Percentiles rank a stretch among this genome's conserved stretches.
Conservation (phyloP, 1,140 invertebrate species). For the Augochlora pura region DNA sequence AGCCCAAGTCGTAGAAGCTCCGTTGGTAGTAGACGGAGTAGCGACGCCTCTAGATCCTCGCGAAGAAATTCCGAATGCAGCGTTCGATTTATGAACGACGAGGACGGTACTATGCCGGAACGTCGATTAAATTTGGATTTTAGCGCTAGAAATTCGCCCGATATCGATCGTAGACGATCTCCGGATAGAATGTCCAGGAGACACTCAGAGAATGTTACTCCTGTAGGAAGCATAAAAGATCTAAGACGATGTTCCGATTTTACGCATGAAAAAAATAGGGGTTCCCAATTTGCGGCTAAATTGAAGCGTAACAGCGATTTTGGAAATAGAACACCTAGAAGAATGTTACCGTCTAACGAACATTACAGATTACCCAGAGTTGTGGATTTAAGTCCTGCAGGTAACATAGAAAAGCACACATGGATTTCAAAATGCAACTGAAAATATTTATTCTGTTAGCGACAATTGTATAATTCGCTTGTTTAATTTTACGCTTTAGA, state of each 20-base stretch:
- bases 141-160: conserved; percentile 44
- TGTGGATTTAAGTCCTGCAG: conserved; percentile 70
- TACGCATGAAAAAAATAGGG: conserved; percentile 73
- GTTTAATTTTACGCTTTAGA: conserved; percentile 35
- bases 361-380: conserved; percentile 67
- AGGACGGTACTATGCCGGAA: conserved; percentile 28
- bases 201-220: conserved; percentile 71
- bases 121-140: conserved; percentile 51
- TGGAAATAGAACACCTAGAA: conserved; percentile 71
- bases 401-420: conserved; percentile 51
- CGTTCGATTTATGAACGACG: conserved; percentile 69
- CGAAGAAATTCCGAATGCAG: conserved; percentile 73
- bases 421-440: no score
- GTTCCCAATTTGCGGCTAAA: conserved; percentile 75
- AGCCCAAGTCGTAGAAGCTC: conserved; percentile 75
- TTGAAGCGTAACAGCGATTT: conserved; percentile 76
- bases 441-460: no score
- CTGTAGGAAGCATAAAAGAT: conserved; percentile 67
- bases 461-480: not conserved
- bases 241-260: conserved; percentile 74
- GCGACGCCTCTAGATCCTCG: conserved; percentile 68
- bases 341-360: conserved; percentile 63
- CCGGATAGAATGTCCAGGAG: conserved; percentile 65
- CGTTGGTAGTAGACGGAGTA: conserved; percentile 72
- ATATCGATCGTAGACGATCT: conserved; percentile 47